Conservation (phyloP, 2,113 vertebrate genomes). For the Sebastes fasciatus region DNA sequence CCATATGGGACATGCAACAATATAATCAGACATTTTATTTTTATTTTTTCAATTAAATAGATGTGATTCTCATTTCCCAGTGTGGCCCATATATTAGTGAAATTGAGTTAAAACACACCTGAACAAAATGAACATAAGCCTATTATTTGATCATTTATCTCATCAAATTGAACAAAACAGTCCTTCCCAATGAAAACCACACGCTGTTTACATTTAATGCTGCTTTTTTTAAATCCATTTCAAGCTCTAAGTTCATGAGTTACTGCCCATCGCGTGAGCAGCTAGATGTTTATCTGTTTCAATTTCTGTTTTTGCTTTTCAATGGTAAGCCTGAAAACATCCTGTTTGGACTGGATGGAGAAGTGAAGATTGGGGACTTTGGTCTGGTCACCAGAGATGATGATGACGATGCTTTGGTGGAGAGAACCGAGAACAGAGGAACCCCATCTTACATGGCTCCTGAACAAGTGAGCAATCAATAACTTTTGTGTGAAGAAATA, state of each 20-base stretch:
- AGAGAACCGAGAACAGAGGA: conserved; percentile 69
- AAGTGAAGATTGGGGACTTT: conserved; percentile 38
- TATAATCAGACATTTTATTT: too few relatives aligned
- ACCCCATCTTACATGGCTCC: conserved; percentile 82
- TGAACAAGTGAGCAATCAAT: conserved; percentile 74
- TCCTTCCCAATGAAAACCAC: not conserved
- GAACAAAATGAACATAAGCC: not conserved
- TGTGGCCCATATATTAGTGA: too few relatives aligned
- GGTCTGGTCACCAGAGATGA: conserved; percentile 32
- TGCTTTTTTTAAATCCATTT: not conserved
- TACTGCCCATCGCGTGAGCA: not conserved
- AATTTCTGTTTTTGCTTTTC: not conserved
- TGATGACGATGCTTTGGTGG: conserved; percentile 29
- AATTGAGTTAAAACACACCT: too few relatives aligned
- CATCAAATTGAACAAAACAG: too few relatives aligned
- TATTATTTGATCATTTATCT: not conserved
- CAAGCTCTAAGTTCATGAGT: not conserved
- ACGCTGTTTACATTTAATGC: not conserved
- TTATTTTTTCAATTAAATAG: too few relatives aligned
- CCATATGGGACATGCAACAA: too few relatives aligned
- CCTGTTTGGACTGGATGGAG: conserved; percentile 21
- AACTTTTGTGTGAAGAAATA: not conserved
- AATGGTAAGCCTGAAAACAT: conserved; percentile 6
- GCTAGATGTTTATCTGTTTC: not conserved
- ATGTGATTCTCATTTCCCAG: too few relatives aligned